These are phyloP conservation scores for Hirtodrosophila histrioides DNA, from an alignment of 2,888 invertebrate genomes.

Conservation along the genomic window DNA sequence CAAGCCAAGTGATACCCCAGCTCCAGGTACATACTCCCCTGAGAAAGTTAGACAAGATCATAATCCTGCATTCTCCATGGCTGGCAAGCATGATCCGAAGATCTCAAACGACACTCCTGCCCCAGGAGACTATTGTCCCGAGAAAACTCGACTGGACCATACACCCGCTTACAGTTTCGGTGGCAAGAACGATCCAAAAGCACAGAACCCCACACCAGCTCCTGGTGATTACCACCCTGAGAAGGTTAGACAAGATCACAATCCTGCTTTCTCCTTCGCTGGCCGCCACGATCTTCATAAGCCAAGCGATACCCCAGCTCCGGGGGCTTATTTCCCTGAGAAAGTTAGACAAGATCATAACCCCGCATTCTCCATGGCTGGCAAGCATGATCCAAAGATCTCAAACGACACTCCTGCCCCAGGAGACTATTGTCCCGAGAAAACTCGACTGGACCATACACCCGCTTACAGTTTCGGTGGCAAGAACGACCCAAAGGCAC, in stretches of 20 bases:
- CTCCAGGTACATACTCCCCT: constrained; percentile 87
- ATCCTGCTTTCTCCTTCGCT: constrained; percentile 85
- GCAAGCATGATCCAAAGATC: constrained; percentile 61
- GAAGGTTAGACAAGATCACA: constrained; percentile 83
- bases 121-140: constrained; percentile 86
- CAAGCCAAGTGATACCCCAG: constrained; percentile 87
- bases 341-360: constrained; percentile 82
- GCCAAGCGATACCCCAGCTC: constrained; percentile 83
- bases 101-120: constrained; percentile 85
- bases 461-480: constrained; percentile 86
- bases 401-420: constrained; percentile 85
- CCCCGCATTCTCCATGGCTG: constrained; percentile 50
- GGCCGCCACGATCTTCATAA: constrained; percentile 74
- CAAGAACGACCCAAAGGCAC: constrained; percentile 67
- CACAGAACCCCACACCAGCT: constrained; percentile 83
- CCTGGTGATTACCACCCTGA: constrained; percentile 85
- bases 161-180: constrained; percentile 85
- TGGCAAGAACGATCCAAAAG: constrained; percentile 79
- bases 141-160: constrained; percentile 86
- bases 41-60: constrained; percentile 83
- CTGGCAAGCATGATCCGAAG: constrained; percentile 84
- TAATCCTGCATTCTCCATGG: constrained; percentile 86
- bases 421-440: constrained; percentile 87
- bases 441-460: constrained; percentile 86
- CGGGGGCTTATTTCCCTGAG: constrained; percentile 86